A percentile compares a stretch with the other conserved stretches of the same genome.
These are phyloP conservation scores for Apodemus speciosus DNA, from an alignment of 2,113 vertebrate genomes.

Conservation along the genomic window DNA sequence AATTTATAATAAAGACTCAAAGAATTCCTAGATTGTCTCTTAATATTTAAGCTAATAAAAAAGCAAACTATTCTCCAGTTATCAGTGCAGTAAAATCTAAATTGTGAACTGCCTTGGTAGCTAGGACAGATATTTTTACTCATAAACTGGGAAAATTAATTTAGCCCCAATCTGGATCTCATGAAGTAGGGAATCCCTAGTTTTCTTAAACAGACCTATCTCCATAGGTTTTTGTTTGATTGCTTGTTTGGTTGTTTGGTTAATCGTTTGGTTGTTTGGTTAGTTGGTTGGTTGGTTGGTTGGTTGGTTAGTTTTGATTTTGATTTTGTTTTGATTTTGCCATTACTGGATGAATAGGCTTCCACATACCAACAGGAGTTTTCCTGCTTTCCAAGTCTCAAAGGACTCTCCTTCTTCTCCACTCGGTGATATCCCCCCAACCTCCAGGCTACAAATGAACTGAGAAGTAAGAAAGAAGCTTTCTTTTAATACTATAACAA, in stretches of 20 bases:
- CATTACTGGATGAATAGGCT: background rate
- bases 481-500: background rate
- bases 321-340: background rate
- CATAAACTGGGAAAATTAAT: background rate
- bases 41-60: background rate
- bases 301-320: background rate
- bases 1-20: slow-evolving; percentile 1
- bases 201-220: background rate
- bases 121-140: background rate
- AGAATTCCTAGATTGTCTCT: slow-evolving; percentile 9
- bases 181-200: background rate
- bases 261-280: background rate
- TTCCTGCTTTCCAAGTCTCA: background rate
- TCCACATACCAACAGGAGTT: background rate
- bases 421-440: background rate
- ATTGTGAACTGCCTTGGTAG: background rate
- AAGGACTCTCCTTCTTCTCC: background rate
- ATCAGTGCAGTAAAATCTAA: slow-evolving; percentile 4
- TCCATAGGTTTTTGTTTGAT: background rate
- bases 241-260: too few relatives aligned
- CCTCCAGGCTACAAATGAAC: background rate
- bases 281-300: background rate
- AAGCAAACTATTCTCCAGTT: background rate
- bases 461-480: background rate
- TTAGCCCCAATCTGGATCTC: background rate